Conservation (phyloP, 1,140 invertebrate species). For the Brachionus rotundiformis region DNA sequence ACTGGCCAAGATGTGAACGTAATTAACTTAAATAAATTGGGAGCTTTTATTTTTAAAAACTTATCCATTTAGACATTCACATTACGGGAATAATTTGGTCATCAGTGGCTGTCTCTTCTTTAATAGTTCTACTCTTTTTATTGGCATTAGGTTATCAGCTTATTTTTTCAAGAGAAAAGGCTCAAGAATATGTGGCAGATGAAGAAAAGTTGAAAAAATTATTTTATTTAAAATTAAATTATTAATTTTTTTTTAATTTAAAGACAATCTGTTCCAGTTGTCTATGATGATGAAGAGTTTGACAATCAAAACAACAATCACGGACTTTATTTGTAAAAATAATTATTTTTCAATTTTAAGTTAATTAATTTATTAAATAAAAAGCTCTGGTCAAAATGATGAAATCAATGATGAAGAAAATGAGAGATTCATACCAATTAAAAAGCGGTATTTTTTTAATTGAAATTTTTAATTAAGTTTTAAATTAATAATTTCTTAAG, state of each 20-base stretch:
- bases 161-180: conserved; percentile 23
- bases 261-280: neutral
- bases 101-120: neutral
- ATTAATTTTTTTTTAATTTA: too few relatives aligned
- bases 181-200: neutral
- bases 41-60: neutral
- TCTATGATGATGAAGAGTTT: neutral
- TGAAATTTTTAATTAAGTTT: neutral
- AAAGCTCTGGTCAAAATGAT: neutral
- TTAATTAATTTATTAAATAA: neutral
- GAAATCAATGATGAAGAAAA: neutral
- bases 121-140: conserved; percentile 32
- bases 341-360: too few relatives aligned
- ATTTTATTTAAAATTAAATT: too few relatives aligned
- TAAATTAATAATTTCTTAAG: neutral
- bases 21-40: neutral
- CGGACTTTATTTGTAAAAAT: conserved; percentile 8
- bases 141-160: conserved; percentile 3
- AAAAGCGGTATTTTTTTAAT: neutral
- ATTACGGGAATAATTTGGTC: conserved; percentile 44
- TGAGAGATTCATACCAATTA: neutral
- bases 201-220: neutral
- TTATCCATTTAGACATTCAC: neutral
- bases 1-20: conserved; percentile 52
- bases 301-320: neutral